Evolutionary conservation across 2,888 invertebrate genomes (phyloP), one percentile per base, ranked within the genome.

Genomic region (Tholera decimalis): DNA sequence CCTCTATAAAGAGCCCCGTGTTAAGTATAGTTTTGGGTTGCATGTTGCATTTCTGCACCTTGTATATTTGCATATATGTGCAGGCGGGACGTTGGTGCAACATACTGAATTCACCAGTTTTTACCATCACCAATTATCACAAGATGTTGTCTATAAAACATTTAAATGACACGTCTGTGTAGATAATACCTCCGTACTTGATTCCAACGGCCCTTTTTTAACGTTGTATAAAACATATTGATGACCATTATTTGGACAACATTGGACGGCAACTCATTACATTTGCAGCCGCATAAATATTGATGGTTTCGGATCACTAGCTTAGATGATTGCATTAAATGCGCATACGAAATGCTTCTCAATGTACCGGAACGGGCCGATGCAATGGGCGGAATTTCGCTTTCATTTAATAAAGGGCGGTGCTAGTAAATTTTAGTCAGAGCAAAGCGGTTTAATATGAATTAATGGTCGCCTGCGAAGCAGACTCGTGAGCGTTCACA

Each of bases 281-380:
- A 46, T 37, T 55, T 85, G 88, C 89, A 91, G 91, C 60, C 86
- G 89, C 89, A 91, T 92, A 90, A 91, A 92, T 90, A 91, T 92
- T 89, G 88, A 88, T 87, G 77, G 87, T 89, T 89, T 85, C 86
- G 87, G 88, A 85, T 88, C 91, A 91, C 88, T 87, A 89, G 87
- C 85, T 89, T 83, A 88, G 89, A 90, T 90, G 88, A 91, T 90
- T 90, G 88, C 89, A 90, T 89, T 89, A 89, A 88, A 88, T 87
- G 86, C 84, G 89, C 91, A 90, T 89, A 88, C 85, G 82, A 87
- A 88, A 88, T 88, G 80, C 68, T 61, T 78, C 61, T 73, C 81
- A 67, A 69, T 73, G 69, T 63, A 68, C 73, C 75, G 74, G 79
- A 80, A 79, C 84, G 81, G 76, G 83, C 79, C 85, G 49, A 86